These are phyloP conservation scores for Araneus ventricosus DNA, from an alignment of 1,140 invertebrate genomes.

Conservation along the genomic window DNA sequence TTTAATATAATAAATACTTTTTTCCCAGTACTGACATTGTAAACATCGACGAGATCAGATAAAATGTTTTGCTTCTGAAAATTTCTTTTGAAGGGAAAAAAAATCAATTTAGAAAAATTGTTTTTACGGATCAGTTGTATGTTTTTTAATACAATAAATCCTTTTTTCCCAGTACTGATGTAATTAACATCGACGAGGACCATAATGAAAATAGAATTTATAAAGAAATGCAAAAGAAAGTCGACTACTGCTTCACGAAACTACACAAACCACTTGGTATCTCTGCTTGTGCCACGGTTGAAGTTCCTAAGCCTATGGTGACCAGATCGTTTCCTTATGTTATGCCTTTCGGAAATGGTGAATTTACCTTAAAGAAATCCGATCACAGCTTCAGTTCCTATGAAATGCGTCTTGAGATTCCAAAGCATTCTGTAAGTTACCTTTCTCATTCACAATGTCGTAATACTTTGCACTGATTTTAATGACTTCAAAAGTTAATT, in stretches of 20 bases:
- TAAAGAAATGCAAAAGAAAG: conserved; percentile 54
- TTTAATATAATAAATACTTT: too few relatives aligned
- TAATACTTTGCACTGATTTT: too few relatives aligned
- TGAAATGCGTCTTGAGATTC: conserved; percentile 38
- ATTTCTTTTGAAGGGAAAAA: too few relatives aligned
- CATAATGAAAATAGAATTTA: conserved; percentile 41
- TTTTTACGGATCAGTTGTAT: too few relatives aligned
- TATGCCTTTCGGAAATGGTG: conserved; percentile 41
- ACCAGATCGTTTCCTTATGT: conserved; percentile 35
- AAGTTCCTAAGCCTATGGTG: conserved; percentile 44
- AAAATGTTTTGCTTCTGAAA: too few relatives aligned
- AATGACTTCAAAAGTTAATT: too few relatives aligned
- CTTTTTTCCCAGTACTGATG: conserved; percentile 35
- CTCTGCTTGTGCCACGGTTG: not conserved
- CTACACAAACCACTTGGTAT: conserved; percentile 56
- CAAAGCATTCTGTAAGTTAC: conserved; percentile 52
- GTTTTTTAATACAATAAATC: too few relatives aligned
- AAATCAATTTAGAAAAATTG: too few relatives aligned
- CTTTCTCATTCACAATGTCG: not conserved
- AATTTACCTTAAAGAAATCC: conserved; percentile 57
- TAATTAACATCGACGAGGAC: conserved; percentile 50
- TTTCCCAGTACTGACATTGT: too few relatives aligned
- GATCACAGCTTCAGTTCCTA: conserved; percentile 33
- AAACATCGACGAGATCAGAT: too few relatives aligned
- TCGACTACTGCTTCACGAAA: conserved; percentile 43